These are phyloP conservation scores for Lepus oiostolus DNA, from an alignment of 2,797 vertebrate genomes.

Conservation along the genomic window DNA sequence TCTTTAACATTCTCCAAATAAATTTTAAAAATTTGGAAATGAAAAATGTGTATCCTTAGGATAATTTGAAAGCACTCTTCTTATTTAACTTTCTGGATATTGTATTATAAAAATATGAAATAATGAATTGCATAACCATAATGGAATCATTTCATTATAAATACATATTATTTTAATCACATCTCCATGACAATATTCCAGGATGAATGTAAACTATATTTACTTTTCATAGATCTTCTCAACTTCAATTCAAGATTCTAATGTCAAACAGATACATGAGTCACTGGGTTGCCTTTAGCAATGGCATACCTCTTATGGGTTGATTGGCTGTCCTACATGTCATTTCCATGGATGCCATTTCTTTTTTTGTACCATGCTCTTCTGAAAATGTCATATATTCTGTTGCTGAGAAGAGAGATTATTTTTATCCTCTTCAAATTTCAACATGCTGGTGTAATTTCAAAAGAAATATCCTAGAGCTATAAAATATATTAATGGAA, in stretches of 20 bases:
- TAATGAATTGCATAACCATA: neutral
- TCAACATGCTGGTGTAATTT: constrained; percentile 51
- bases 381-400: constrained; percentile 76
- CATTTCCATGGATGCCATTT: constrained; percentile 61
- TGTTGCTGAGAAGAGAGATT: constrained; percentile 37
- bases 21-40: neutral
- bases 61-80: neutral
- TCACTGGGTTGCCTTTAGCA: rapidly evolving
- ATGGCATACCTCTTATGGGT: neutral
- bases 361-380: constrained; percentile 46
- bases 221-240: neutral
- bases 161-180: neutral
- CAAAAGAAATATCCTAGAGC: constrained; percentile 26
- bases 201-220: neutral
- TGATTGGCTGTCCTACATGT: neutral
- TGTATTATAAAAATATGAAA: neutral
- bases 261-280: neutral
- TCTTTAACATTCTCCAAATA: neutral
- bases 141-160: too few relatives aligned
- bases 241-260: neutral
- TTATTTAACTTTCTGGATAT: neutral
- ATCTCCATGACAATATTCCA: neutral
- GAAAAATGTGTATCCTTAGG: neutral
- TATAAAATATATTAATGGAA: neutral
- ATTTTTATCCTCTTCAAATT: constrained; percentile 76